Conservation (phyloP, 2,797 vertebrate genomes). For the Scyliorhinus canicula region DNA sequence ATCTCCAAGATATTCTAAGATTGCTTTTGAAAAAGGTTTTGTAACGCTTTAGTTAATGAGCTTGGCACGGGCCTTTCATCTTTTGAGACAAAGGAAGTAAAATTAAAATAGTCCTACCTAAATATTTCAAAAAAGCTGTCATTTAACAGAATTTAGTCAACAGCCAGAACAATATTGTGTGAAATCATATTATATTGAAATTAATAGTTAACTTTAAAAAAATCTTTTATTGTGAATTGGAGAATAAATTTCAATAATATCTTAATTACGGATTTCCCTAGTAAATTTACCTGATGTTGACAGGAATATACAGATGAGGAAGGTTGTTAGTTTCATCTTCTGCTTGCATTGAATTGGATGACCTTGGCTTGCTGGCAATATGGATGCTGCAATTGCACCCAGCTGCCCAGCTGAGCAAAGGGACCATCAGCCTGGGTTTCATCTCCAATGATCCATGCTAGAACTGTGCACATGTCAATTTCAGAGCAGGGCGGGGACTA, state of each 20-base stretch:
- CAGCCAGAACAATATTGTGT: neutral
- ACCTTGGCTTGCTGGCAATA: neutral
- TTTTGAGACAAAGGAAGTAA: neutral
- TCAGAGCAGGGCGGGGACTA: neutral
- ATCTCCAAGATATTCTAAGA: neutral
- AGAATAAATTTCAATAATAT: conserved; percentile 10
- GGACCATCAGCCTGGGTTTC: neutral
- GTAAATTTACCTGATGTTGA: neutral
- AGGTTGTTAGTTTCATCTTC: neutral
- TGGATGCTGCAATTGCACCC: neutral
- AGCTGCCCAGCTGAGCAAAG: neutral
- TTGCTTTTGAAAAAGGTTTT: conserved; percentile 18
- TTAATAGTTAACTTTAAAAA: neutral
- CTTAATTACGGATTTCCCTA: neutral
- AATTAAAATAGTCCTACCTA: conserved; percentile 27
- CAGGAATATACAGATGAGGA: neutral
- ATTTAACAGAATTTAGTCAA: neutral
- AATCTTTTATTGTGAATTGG: neutral
- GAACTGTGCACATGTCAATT: neutral
- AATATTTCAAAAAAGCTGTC: neutral
- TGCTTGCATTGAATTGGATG: neutral
- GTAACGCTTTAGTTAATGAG: conserved; percentile 18
- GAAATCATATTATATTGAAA: neutral
- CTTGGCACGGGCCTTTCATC: neutral
- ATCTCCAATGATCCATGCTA: neutral